Evolutionary conservation across 2,797 vertebrate genomes (phyloP).

Genomic region (Otus scops): DNA sequence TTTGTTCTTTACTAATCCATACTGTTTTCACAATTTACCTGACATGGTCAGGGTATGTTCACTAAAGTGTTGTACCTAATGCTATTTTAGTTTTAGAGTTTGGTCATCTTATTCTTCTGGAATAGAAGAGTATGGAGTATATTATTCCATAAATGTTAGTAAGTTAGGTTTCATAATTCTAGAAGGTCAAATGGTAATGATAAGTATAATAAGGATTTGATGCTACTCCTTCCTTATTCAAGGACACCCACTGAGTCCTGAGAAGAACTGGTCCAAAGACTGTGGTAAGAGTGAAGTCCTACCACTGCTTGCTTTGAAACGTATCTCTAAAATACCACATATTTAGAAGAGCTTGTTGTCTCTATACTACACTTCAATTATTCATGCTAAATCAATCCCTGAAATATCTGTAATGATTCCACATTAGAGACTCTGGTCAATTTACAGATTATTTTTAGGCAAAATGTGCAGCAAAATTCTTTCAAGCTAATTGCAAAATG

Average conservation of each 20-base stretch:
- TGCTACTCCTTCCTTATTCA: not conserved
- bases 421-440: not conserved
- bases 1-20: not conserved
- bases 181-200: not conserved
- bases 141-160: not conserved
- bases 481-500: slow-evolving; percentile 33
- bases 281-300: not conserved
- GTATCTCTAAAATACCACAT: not conserved
- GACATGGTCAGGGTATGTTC: not conserved
- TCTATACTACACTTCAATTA: slow-evolving; percentile 44
- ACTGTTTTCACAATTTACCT: not conserved
- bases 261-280: not conserved
- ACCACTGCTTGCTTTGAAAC: not conserved
- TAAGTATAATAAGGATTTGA: not conserved
- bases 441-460: slow-evolving; percentile 67
- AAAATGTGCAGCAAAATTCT: slow-evolving; percentile 33
- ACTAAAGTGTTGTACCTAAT: not conserved
- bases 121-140: not conserved
- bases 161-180: not conserved
- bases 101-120: not conserved
- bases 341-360: slow-evolving; percentile 24
- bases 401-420: slow-evolving; percentile 54
- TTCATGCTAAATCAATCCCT: slow-evolving; percentile 58
- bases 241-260: not conserved
- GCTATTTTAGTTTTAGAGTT: not conserved